Evolutionary conservation across 2,888 invertebrate species (phyloP), one percentile per base, ranked within the genome.

Genomic region (Helobdella robusta): DNA sequence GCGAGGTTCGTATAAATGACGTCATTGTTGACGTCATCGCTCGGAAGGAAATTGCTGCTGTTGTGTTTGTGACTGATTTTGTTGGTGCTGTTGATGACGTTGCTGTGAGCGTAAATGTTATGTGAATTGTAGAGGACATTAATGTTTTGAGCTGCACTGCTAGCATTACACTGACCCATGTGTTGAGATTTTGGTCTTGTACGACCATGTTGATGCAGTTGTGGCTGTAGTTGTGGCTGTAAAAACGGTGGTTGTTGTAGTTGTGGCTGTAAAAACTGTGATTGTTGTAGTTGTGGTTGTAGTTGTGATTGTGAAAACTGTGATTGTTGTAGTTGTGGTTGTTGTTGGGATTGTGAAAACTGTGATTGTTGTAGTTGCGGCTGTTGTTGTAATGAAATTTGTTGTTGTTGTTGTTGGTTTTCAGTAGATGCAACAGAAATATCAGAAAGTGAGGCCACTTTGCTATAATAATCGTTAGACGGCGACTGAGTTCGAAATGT

Each of bases 401-500:
- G 30, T 5, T 28, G 5, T 25, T 48, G 20, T 25, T 48, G 48
- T 6, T 20, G 20, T 48, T 20, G 48, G 52, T 56, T 56, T n/a
- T 25, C n/a, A n/a, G 20, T 3, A 28, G 28, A n/a, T 30, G 34
- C 18, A n/a, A 50, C n/a, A 15, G 62, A 46, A 23, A 62, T 50
- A 50, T 62, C 62, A 34, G 48, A 62, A n/a, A 50, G 32, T 1
- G 62, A 62, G 25, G 62, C 62, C 8, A 62, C 62, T 62, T 62
- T 62, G 34, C 62, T 62, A 50, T 62, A 62, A 35, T 62, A 62
- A 35, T 62, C 62, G 48, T 50, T 62, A 32, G 48, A 50, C 15
- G 62, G 62, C 15, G 62, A n/a, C n/a, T n/a, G n/a, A n/a, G n/a
- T n/a, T n/a, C n/a, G n/a, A n/a, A n/a, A n/a, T n/a, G n/a, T n/a